Evolutionary conservation across 2,113 vertebrate genomes (phyloP), one percentile per base, ranked within the genome.

Genomic region (Stigmatopora nigra): DNA sequence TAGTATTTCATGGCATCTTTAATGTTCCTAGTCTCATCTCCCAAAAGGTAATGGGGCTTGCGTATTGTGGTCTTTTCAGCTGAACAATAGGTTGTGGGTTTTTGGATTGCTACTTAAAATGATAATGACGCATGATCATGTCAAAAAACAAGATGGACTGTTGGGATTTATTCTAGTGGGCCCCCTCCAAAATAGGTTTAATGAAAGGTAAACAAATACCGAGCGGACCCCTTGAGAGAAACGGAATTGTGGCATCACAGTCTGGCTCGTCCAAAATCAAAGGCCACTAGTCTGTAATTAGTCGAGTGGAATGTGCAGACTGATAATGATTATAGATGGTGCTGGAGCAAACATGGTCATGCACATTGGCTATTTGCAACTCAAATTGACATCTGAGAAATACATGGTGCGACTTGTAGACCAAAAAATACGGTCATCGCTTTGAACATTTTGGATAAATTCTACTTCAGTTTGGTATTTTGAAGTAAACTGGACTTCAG

Each of bases 271-370:
- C 68, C 76, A 67, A 80, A 84, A 82, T 81, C 71, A 80, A 83
- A 82, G 76, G 72, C 47, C 52, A 68, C 60, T 64, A 64, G 77
- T 82, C 78, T 87, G 77, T 84, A 82, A 86, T 87, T 82, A 87
- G 66, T 71, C 61, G 11, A 63, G 38, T 64, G 76, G 81, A 86
- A 82, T 81, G 78, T 63, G 69, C 69, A 76, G 78, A 77, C 71
- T 82, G 76, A 83, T 81, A 82, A 84, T 78, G 72, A 81, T 74
- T 78, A 81, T 72, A 82, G 76, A 75, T 79, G 76, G 73, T 66
- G 68, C 41, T n/a, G 5, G 61, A 44, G 73, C 65, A 71, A 55
- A 59, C 75, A 61, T 57, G 3, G n/a, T 76, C 31, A 58, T 38
- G 38, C 72, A 82, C 77, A 81, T 79, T 68, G 78, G 78, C 68